phyloP scores from a whole-genome alignment of 2,797 vertebrate genomes.

The Sebastes paucispinis region DNA sequence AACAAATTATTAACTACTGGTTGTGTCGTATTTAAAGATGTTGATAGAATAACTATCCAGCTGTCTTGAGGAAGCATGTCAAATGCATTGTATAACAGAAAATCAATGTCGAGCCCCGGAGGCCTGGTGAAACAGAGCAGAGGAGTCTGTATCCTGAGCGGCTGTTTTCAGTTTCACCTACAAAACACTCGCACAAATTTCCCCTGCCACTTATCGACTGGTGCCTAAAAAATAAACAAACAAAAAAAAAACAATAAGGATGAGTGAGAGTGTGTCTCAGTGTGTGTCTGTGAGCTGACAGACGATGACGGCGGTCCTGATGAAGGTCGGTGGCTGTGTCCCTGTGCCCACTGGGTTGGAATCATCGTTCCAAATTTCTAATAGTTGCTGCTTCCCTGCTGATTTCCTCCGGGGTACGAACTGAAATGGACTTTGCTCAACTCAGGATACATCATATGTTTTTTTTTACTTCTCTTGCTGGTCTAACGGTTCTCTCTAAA shows the following conservation, averaged over 20 bases:
- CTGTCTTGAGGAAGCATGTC: constrained; percentile 1
- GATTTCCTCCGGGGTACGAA: constrained; percentile 68
- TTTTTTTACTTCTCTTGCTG: background rate
- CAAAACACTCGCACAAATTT: constrained; percentile 20
- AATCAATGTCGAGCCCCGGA: constrained; percentile 12
- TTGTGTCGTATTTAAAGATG: background rate
- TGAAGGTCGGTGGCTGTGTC: constrained; percentile 55
- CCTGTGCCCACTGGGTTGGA: constrained; percentile 50
- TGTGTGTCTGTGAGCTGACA: constrained; percentile 3
- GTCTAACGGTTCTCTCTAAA: background rate
- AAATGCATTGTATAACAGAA: constrained; percentile 5
- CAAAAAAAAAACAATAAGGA: too few relatives aligned
- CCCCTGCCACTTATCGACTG: constrained; percentile 20
- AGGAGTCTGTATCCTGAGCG: background rate
- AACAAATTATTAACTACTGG: background rate
- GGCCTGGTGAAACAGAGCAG: background rate
- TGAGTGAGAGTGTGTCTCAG: background rate
- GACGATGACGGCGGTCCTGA: constrained; percentile 8
- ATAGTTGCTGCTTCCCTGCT: constrained; percentile 47
- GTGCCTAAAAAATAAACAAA: constrained; percentile 37
- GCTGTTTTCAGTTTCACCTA: constrained; percentile 24
- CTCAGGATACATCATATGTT: constrained; percentile 28
- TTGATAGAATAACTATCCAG: background rate
- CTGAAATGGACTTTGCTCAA: constrained; percentile 57
- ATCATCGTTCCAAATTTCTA: constrained; percentile 64